Evolutionary conservation across 2,113 vertebrate genomes (phyloP).

Genomic region (Corythaixoides concolor): DNA sequence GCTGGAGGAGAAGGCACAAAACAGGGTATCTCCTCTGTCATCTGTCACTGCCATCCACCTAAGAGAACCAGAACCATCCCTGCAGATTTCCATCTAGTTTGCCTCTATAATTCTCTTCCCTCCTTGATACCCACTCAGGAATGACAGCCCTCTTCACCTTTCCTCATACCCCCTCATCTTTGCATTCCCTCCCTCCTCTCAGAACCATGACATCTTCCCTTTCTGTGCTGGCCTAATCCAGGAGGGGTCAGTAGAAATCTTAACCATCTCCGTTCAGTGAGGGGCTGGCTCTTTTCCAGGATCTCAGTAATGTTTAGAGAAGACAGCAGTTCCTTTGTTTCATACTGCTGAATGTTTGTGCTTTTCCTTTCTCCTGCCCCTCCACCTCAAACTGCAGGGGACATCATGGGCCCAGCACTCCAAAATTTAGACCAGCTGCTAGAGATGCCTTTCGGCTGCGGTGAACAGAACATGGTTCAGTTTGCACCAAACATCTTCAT

Average conservation of each 20-base stretch:
- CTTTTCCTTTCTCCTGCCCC: background rate
- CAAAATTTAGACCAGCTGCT: conserved; percentile 80
- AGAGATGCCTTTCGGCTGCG: conserved; percentile 80
- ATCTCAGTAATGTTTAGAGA: background rate
- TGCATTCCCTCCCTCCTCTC: background rate
- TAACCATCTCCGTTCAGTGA: background rate
- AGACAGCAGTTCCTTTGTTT: background rate
- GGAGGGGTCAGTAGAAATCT: background rate
- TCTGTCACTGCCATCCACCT: background rate
- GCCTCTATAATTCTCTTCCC: background rate
- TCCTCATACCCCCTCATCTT: background rate
- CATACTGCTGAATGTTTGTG: background rate
- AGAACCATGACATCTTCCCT: background rate
- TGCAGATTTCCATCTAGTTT: background rate
- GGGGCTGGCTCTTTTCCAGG: background rate
- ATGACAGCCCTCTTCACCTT: background rate
- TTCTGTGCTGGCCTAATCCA: background rate
- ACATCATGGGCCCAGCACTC: conserved; percentile 82
- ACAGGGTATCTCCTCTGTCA: background rate
- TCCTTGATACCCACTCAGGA: background rate
- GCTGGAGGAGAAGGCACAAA: background rate
- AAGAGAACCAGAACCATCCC: background rate
- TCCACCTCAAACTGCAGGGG: conserved; percentile 72
- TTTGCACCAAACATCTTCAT: conserved; percentile 87
- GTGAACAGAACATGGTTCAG: conserved; percentile 86